phyloP scores from a whole-genome alignment of 2,113 vertebrate species.

The Porphyrio hochstetteri region DNA sequence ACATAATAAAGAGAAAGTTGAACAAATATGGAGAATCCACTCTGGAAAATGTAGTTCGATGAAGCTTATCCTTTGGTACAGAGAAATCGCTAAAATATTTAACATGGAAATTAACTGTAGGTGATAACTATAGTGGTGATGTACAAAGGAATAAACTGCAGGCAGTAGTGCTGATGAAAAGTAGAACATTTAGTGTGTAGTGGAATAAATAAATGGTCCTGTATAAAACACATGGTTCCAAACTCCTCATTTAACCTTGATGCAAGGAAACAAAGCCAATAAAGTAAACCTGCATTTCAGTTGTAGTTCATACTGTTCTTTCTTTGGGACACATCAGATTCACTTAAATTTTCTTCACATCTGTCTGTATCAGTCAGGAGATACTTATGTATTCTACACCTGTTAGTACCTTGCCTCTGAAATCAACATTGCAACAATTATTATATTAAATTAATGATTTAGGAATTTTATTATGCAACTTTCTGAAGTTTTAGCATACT shows the following conservation, averaged over 20 bases:
- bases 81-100: slow-evolving; percentile 7
- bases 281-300: not conserved
- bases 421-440: not conserved
- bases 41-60: slow-evolving; percentile 24
- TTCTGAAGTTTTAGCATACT: not conserved
- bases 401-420: not conserved
- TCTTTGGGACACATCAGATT: not conserved
- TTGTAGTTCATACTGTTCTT: not conserved
- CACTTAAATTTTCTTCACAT: not conserved
- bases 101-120: not conserved
- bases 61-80: slow-evolving; percentile 41
- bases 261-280: not conserved
- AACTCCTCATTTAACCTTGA: not conserved
- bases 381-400: not conserved
- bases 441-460: slow-evolving; percentile 29
- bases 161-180: not conserved
- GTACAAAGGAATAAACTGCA: not conserved
- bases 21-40: slow-evolving; percentile 40
- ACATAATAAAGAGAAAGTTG: slow-evolving; percentile 70
- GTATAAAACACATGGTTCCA: fast-evolving
- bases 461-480: not conserved
- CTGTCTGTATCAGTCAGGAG: not conserved
- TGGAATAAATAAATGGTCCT: not conserved
- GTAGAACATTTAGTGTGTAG: not conserved
- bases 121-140: not conserved